Base-by-base conservation (phyloP, 2,888 invertebrate genomes). In the Agrypnus murinus region DNA sequence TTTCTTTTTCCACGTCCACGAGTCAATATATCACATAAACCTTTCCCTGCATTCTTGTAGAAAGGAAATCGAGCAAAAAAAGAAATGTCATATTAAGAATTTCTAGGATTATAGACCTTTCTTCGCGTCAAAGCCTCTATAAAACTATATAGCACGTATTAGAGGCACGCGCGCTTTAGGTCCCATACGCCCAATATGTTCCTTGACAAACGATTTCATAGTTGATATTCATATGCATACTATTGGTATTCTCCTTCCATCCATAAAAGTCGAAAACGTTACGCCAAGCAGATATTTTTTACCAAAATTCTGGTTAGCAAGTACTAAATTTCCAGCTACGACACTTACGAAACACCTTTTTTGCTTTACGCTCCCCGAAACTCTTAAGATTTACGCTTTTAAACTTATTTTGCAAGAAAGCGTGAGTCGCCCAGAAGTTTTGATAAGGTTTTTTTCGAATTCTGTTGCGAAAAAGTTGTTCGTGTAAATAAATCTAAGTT, bases 221-320 rank as follows among this genome's bases (percentile, higher is more conserved):
- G 70, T 73, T 71, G 71, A 64, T 74, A 74, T 74, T 74, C 73
- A 74, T 74, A 70, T 68, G 71, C 60, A 68, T 72, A 60, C 66
- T 72, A 68, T 68, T 55, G 65, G 40, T 66, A 65, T 70, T 60
- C 60, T 48, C 55, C 45, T 25, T 17, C 36, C 55, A 48, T 66
- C 70, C 45, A 65, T 70, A 66, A 66, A 65, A 46, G 45, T 53
- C 55, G 31, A 48, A 57, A 65, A 58, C 59, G 65, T 40, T 65
- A 38, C 9, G 36, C 36, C 38, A 38, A 12, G 36, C 36, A 50
- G 48, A 64, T 53, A 40, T 14, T 36, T 36, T 19, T 10, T 38
- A 14, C 50, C 43, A 19, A 32, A 59, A 25, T 43, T 59, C 32
- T 45, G 34, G 48, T 48, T 48, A 25, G 25, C 25, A 25, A 25